Conservation (phyloP, 2,113 vertebrate genomes). For the Danio rerio region GRCz12tu NC_133183.1:28081001-28081500, state of each 20-base stretch:
- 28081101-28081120: too few relatives aligned
- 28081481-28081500: constrained; percentile 32
- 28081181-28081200: constrained; percentile 4
- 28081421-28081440: neutral
- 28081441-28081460: neutral
- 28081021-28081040: too few relatives aligned
- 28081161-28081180: neutral
- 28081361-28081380: neutral
- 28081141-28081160: neutral
- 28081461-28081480: constrained; percentile 17
- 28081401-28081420: neutral
- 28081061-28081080: neutral
- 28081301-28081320: neutral
- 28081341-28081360: constrained; percentile 2
- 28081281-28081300: constrained; percentile 23
- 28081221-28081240: neutral
- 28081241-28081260: constrained; percentile 11
- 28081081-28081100: neutral
- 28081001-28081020: too few relatives aligned
- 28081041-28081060: too few relatives aligned
- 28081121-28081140: neutral
- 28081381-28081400: constrained; percentile 25
- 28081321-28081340: neutral
- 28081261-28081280: constrained; percentile 6
- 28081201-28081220: constrained; percentile 14